Evolutionary conservation across 2,888 invertebrate species (phyloP).

Genomic region (Elysia crispata): DNA sequence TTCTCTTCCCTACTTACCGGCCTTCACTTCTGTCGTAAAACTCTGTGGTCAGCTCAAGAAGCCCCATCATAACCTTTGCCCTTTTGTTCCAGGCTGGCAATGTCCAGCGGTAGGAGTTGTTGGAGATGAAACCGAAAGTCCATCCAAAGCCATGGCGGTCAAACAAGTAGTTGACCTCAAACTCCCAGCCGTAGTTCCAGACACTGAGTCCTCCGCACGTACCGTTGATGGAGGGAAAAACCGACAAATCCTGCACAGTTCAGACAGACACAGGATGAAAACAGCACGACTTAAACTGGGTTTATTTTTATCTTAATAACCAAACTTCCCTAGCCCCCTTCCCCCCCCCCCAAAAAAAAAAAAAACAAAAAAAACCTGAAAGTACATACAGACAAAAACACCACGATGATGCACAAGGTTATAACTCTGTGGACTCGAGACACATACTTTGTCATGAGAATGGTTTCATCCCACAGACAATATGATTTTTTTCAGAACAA

Average conservation of each 20-base stretch:
- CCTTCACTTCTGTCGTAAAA: constrained; percentile 60
- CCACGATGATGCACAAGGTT: no score
- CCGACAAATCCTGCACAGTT: neutral
- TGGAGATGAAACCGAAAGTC: constrained; percentile 49
- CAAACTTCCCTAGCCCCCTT: no score
- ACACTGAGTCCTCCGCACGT: constrained; percentile 41
- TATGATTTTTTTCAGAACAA: no score
- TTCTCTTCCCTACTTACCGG: constrained; percentile 18
- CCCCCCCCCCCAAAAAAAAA: no score
- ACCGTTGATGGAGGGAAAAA: constrained; percentile 41
- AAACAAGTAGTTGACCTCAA: neutral
- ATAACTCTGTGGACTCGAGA: no score
- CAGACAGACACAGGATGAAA: no score
- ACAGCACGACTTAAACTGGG: no score
- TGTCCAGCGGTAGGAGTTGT: constrained; percentile 62
- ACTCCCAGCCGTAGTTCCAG: constrained; percentile 42
- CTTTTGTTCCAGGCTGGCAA: constrained; percentile 66
- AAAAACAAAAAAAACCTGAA: no score
- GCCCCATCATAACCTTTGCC: constrained; percentile 66
- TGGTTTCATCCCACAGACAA: no score
- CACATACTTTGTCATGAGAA: no score
- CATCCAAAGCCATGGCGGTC: neutral
- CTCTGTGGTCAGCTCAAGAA: constrained; percentile 67
- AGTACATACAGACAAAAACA: no score
- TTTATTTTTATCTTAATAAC: no score